Base-by-base conservation (phyloP, 2,113 vertebrate genomes). In the Ceyx cyanopectus region DNA sequence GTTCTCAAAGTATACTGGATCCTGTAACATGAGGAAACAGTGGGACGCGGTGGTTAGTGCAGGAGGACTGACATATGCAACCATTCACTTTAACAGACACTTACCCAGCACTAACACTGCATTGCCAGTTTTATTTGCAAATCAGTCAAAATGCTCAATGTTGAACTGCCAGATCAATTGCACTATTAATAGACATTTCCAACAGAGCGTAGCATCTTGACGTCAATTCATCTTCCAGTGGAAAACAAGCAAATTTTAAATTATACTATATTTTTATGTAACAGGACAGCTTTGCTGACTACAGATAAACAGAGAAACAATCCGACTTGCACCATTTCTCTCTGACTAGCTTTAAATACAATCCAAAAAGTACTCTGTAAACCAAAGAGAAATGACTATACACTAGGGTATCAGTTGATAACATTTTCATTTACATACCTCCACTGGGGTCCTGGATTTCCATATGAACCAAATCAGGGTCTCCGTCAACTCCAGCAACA, bases 381-480 rank as follows among this genome's bases (percentile, higher is more conserved):
- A 92, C 66, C 69, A 83, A 87, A 89, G 68, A 78, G 21, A 90
- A 91, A 80, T 46, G 1, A 43, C 45, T 76, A 32, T 32, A 67
- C 46, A 23, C n/a, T 14, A 37, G 67, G 18, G 53, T 60, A 82
- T 57, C 51, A 85, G 57, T 7, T 87, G 72, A 87, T 82, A 93
- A 76, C 23, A 53, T 46, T 91, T 87, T 70, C 10, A 81, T 91
- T 30, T 24, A 26, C 95, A 92, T 97, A 99, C 99, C 99, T 99
- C 99, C 99, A 95, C 97, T 98, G 13, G 96, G 92, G 85, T 99
- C 99, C 90, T 98, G 99, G 96, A 99, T 98, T 95, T 99, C 99
- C 99, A 99, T 98, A 96, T 99, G 99, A 94, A 99, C 98, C 95
- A 99, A 92, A 94, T 99, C 98, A 61, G 98, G 98, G 85, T 99